These are phyloP conservation scores for Phymastichus coffea DNA, from an alignment of 1,140 invertebrate species.

Conservation along the genomic window DNA sequence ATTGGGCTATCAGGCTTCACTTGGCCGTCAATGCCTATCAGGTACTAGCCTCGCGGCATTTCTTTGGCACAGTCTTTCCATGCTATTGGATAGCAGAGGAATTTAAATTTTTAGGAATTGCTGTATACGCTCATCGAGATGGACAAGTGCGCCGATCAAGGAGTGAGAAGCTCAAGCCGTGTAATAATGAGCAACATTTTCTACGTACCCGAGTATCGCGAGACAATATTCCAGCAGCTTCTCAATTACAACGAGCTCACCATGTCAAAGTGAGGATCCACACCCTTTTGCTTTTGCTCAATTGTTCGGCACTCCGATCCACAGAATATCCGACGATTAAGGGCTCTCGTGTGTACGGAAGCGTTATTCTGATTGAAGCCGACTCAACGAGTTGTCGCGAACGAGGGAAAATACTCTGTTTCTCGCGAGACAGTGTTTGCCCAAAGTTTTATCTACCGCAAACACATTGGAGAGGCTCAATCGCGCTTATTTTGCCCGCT, in stretches of 20 bases:
- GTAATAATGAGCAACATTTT: slow-evolving; percentile 91
- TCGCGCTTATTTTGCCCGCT: slow-evolving; percentile 21
- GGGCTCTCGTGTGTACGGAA: neutral
- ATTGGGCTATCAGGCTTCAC: slow-evolving; percentile 85
- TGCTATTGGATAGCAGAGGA: too few relatives aligned
- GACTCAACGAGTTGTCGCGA: neutral
- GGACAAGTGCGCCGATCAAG: slow-evolving; percentile 70
- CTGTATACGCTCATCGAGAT: slow-evolving; percentile 76
- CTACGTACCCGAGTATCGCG: slow-evolving; percentile 92
- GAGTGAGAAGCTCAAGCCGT: slow-evolving; percentile 74
- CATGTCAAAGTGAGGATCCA: slow-evolving; percentile 74
- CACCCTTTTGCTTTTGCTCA: slow-evolving; percentile 11
- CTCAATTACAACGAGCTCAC: slow-evolving; percentile 81
- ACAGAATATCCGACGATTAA: neutral
- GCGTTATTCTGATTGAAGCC: neutral
- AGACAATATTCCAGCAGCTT: slow-evolving; percentile 80
- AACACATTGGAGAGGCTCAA: slow-evolving; percentile 41
- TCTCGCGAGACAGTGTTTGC: slow-evolving; percentile 36
- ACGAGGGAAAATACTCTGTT: too few relatives aligned
- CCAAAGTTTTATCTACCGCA: slow-evolving; percentile 45
- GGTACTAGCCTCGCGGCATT: too few relatives aligned
- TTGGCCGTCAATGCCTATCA: slow-evolving; percentile 72
- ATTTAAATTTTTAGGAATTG: slow-evolving; percentile 62
- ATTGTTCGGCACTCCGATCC: slow-evolving; percentile 5
- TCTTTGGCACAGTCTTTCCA: too few relatives aligned